A percentile compares a stretch with the other conserved stretches of the same genome.
These are phyloP conservation scores for Malacosoma neustria DNA, from an alignment of 2,888 invertebrate species.

Conservation along the genomic window DNA sequence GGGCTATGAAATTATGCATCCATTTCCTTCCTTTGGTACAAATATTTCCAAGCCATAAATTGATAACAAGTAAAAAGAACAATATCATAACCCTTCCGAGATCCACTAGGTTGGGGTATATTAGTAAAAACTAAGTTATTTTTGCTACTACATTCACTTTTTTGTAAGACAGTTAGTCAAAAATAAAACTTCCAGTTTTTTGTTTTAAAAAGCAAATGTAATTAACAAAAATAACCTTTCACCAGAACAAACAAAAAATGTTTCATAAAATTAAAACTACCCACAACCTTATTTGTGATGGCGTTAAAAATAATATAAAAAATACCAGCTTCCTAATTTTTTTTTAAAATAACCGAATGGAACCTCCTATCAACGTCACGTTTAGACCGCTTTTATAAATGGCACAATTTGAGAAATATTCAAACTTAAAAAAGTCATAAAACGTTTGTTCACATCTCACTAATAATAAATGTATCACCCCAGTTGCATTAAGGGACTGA, in stretches of 20 bases:
- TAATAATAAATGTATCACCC: no score
- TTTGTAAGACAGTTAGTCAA: slow-evolving; percentile 63
- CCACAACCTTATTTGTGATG: slow-evolving; percentile 11
- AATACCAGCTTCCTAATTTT: background rate
- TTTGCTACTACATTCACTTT: slow-evolving; percentile 66
- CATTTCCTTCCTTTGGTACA: no score
- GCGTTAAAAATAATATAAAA: background rate
- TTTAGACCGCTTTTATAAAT: no score
- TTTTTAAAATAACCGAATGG: no score
- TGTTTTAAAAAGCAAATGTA: slow-evolving; percentile 64
- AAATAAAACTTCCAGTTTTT: slow-evolving; percentile 63
- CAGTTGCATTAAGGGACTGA: no score
- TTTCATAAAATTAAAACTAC: slow-evolving; percentile 6
- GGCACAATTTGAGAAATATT: no score
- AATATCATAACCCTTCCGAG: background rate
- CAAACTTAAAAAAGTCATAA: no score
- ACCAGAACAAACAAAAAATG: slow-evolving; percentile 5
- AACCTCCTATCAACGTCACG: no score
- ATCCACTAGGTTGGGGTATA: slow-evolving; percentile 13
- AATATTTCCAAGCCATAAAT: no score
- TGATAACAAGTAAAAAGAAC: background rate
- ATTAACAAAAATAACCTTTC: slow-evolving; percentile 61
- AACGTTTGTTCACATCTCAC: no score
- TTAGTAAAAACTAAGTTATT: slow-evolving; percentile 36
- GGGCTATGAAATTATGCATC: no score